phyloP scores from a whole-genome alignment of 2,888 invertebrate genomes.

The Agrilus cyanescens region DNA sequence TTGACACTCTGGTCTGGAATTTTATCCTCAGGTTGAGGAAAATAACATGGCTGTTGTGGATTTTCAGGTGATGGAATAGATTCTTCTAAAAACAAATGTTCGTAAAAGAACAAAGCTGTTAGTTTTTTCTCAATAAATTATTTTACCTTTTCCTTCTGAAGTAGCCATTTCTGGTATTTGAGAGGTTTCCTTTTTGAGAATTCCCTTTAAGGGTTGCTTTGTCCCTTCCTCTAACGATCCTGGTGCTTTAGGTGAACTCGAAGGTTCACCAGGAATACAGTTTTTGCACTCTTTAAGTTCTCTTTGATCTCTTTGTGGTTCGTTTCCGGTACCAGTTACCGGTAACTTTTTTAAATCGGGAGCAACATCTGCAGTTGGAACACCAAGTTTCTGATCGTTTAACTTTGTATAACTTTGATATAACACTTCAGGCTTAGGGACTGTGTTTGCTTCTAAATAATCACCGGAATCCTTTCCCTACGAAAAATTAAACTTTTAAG shows the following conservation, averaged over 20 bases:
- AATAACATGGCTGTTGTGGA: conserved; percentile 36
- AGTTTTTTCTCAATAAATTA: conserved; percentile 6
- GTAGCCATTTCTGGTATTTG: conserved; percentile 1
- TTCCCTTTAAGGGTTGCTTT: conserved; percentile 12
- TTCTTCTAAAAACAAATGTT: conserved; percentile 4
- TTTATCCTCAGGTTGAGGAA: conserved; percentile 44
- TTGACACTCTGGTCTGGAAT: conserved; percentile 28
- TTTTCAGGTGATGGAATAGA: conserved; percentile 11
- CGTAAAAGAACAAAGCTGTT: not conserved
- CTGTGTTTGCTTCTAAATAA: conserved; percentile 20
- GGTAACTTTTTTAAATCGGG: conserved; percentile 22
- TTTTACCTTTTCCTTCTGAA: conserved; percentile 1
- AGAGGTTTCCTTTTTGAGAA: conserved; percentile 10
- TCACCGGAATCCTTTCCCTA: conserved; percentile 18
- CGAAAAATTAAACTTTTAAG: not conserved
- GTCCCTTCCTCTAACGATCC: too few relatives aligned
- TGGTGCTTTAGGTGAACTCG: too few relatives aligned
- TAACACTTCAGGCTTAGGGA: conserved; percentile 21
- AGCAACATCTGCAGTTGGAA: conserved; percentile 17
- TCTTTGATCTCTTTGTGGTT: not conserved
- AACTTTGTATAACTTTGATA: conserved; percentile 15
- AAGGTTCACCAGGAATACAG: too few relatives aligned
- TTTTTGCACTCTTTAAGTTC: not conserved
- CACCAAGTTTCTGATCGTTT: conserved; percentile 20
- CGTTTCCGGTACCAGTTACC: conserved; percentile 3